phyloP scores from a whole-genome alignment of 2,113 vertebrate species.

The Corythoichthys intestinalis region DNA sequence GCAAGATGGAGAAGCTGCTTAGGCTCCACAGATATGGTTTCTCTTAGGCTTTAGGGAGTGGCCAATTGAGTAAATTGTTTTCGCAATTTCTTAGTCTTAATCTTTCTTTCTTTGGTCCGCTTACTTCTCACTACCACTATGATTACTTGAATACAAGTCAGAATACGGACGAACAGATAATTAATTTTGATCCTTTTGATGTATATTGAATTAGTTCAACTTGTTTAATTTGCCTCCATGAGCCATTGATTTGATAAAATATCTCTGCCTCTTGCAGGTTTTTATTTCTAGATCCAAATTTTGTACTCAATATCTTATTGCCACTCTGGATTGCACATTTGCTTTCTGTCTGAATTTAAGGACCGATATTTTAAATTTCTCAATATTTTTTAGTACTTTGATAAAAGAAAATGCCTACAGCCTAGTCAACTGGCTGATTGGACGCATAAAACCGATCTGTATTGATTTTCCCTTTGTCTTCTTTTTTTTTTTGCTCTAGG shows the following conservation, averaged over 20 bases:
- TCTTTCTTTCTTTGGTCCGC: no score
- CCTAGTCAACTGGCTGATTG: background rate
- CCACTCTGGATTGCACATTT: background rate
- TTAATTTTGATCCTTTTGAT: background rate
- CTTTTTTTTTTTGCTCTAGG: background rate
- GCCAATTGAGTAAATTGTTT: background rate
- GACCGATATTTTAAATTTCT: background rate
- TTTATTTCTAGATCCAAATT: background rate
- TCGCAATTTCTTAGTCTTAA: background rate
- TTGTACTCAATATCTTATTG: background rate
- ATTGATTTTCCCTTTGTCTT: background rate
- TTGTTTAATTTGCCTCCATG: background rate
- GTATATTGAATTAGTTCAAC: background rate
- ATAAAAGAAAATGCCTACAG: background rate
- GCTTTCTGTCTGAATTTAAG: background rate
- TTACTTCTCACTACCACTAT: background rate
- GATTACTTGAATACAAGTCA: background rate
- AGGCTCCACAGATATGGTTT: background rate
- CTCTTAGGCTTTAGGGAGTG: background rate
- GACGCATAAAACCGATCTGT: background rate
- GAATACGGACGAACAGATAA: background rate
- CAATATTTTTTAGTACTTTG: background rate
- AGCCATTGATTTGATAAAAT: background rate
- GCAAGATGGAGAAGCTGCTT: constrained; percentile 20
- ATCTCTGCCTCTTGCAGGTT: background rate